phyloP scores from a whole-genome alignment of 2,888 invertebrate genomes.

The Lamellibrachia columna region DNA sequence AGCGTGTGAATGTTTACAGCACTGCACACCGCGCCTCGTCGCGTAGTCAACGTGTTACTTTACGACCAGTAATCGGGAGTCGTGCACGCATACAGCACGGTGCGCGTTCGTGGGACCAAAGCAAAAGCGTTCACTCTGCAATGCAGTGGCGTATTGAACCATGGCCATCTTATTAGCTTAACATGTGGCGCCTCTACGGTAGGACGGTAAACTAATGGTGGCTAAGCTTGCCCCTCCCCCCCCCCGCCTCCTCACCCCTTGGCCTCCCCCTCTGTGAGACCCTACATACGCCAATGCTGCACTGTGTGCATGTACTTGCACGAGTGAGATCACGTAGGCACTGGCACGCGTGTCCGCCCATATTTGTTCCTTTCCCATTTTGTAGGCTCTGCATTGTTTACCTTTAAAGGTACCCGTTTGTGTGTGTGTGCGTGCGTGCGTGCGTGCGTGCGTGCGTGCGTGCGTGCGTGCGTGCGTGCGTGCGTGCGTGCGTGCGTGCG shows the following conservation, averaged over 20 bases:
- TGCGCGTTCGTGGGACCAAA: background rate
- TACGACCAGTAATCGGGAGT: background rate
- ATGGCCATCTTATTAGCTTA: no score
- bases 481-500: no score
- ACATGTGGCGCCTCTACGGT: no score
- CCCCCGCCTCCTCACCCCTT: no score
- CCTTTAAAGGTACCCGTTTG: background rate
- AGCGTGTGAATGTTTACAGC: background rate
- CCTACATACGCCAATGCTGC: no score
- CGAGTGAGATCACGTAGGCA: background rate
- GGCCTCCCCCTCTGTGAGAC: no score
- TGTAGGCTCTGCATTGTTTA: background rate
- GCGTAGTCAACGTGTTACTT: background rate
- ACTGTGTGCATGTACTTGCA: background rate
- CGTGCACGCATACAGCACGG: background rate
- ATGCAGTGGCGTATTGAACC: no score
- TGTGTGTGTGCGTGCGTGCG: background rate
- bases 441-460: no score
- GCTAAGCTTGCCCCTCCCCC: no score
- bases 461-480: no score
- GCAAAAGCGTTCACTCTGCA: no score
- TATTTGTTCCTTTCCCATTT: background rate
- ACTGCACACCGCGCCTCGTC: background rate
- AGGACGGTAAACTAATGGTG: no score
- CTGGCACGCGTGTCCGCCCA: background rate